These are phyloP conservation scores for Crotalus tigris DNA, from an alignment of 2,113 vertebrate species.

Conservation along the genomic window DNA sequence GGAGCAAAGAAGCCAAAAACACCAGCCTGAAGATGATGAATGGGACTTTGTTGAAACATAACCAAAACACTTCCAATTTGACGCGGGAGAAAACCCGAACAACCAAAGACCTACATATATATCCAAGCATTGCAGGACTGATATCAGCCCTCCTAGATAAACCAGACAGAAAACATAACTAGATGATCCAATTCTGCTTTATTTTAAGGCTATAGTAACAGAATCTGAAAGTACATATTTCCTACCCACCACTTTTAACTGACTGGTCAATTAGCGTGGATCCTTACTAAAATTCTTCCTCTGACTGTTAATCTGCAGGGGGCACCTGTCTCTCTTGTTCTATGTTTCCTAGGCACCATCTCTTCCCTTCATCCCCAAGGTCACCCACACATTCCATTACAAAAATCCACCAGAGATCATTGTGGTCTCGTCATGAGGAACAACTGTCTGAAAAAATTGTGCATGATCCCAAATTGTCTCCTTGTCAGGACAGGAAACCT, in stretches of 20 bases:
- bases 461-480: not conserved
- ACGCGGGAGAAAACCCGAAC: no score
- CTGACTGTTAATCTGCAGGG: not conserved
- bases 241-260: not conserved
- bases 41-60: no score
- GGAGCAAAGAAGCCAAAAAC: no score
- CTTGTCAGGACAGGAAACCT: not conserved
- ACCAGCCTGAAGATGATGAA: no score
- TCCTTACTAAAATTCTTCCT: not conserved
- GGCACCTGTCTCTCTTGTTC: not conserved
- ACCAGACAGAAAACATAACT: not conserved
- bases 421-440: not conserved
- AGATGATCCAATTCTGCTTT: not conserved
- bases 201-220: not conserved
- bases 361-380: not conserved
- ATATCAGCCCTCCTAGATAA: not conserved
- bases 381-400: not conserved
- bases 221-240: not conserved
- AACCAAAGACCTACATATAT: no score
- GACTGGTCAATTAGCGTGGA: not conserved
- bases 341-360: not conserved
- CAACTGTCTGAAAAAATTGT: not conserved
- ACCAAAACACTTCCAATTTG: no score
- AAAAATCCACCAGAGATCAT: not conserved
- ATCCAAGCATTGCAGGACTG: not conserved